A percentile compares a stretch with the other conserved stretches of the same genome.
These are phyloP conservation scores for Oceanodroma tethys DNA, from an alignment of 2,113 vertebrate species.

Conservation along the genomic window DNA sequence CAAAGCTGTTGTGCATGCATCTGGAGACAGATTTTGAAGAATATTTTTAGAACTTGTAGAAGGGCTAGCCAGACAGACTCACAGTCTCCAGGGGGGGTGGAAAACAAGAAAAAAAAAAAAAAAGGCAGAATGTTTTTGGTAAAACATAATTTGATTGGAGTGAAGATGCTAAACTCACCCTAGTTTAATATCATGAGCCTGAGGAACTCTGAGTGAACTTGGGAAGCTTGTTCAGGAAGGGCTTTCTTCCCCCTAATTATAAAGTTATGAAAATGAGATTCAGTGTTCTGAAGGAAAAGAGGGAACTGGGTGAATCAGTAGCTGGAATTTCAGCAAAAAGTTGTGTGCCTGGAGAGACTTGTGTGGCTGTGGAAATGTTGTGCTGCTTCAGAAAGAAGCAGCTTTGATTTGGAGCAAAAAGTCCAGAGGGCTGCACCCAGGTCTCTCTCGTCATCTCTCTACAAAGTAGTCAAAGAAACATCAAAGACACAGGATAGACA, in stretches of 20 bases:
- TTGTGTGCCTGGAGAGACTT: not conserved
- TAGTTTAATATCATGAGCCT: not conserved
- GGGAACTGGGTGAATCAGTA: not conserved
- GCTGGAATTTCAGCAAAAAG: not conserved
- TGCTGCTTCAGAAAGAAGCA: not conserved
- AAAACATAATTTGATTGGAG: not conserved
- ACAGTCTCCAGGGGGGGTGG: accelerated
- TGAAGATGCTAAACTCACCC: not conserved
- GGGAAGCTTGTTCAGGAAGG: not conserved
- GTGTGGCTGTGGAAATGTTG: not conserved
- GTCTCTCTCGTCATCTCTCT: not conserved
- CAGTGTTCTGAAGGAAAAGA: not conserved
- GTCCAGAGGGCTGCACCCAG: not conserved
- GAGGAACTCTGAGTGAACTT: not conserved
- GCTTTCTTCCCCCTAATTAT: not conserved
- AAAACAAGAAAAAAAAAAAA: too few relatives aligned
- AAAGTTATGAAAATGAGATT: not conserved
- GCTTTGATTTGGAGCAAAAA: not conserved
- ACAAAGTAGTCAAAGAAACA: not conserved
- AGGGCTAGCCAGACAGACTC: not conserved
- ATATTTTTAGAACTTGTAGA: not conserved
- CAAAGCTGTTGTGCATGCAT: not conserved
- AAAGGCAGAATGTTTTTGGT: not conserved
- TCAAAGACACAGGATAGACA: not conserved
- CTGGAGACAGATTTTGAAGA: not conserved